These are phyloP conservation scores for Mastomys coucha DNA, from an alignment of 2,113 vertebrate genomes.

Conservation along the genomic window DNA sequence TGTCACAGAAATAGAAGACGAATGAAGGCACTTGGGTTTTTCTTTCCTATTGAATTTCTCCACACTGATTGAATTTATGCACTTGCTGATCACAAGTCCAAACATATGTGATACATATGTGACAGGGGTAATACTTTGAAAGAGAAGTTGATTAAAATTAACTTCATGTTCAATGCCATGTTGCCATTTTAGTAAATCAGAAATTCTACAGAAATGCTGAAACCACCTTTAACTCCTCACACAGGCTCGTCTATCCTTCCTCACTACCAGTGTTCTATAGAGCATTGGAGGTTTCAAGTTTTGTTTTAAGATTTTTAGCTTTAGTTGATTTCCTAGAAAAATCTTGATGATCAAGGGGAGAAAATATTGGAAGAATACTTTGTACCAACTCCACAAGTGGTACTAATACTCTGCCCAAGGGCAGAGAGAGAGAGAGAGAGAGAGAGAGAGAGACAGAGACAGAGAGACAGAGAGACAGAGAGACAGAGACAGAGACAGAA, in stretches of 20 bases:
- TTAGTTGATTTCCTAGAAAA: not conserved
- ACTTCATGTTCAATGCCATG: not conserved
- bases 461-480: too few species aligned
- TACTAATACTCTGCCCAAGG: accelerated
- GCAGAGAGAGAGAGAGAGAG: too few species aligned
- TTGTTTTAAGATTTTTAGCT: not conserved
- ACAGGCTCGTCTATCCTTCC: not conserved
- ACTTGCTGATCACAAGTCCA: not conserved
- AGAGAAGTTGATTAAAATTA: not conserved
- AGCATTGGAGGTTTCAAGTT: not conserved
- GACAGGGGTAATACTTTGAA: not conserved
- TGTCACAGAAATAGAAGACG: constrained; percentile 50
- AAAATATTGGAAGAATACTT: not conserved
- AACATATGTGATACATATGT: not conserved
- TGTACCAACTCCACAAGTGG: not conserved
- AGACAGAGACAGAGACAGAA: too few species aligned
- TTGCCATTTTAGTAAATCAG: not conserved
- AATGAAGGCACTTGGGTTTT: constrained; percentile 2
- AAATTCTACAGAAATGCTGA: not conserved
- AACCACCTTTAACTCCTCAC: not conserved
- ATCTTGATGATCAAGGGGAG: not conserved
- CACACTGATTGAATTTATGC: not conserved
- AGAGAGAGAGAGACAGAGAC: too few species aligned
- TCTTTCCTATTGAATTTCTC: constrained; percentile 24
- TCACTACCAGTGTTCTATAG: not conserved